Conservation (phyloP, 64 coral and sea anemone species). For the Trachythela sp. region DNA sequence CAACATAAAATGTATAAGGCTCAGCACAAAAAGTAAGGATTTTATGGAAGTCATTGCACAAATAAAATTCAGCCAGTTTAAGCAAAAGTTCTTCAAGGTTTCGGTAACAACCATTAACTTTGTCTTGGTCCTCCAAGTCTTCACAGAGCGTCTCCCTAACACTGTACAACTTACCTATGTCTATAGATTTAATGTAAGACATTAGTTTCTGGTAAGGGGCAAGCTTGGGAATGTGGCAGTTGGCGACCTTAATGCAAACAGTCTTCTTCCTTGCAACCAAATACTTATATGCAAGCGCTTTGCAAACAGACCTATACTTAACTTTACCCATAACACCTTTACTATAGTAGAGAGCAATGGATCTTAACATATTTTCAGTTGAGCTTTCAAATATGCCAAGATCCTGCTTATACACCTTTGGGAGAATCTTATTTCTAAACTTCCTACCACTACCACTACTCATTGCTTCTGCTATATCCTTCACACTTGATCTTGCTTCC, state of each 20-base stretch:
- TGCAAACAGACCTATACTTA: background rate
- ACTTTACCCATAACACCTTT: background rate
- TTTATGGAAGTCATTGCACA: background rate
- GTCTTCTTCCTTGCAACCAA: background rate
- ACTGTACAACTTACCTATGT: too few species aligned
- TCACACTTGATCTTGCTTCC: too few species aligned
- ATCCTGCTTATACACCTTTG: too few species aligned
- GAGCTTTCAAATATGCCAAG: background rate
- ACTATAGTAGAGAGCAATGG: background rate
- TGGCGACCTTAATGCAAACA: background rate
- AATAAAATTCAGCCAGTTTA: background rate
- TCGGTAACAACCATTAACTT: background rate
- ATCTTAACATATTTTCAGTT: background rate
- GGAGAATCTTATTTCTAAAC: too few species aligned
- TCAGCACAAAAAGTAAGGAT: background rate
- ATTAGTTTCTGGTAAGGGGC: background rate
- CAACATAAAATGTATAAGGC: background rate
- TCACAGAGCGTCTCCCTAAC: background rate
- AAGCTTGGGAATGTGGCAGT: background rate
- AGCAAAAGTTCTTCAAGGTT: background rate
- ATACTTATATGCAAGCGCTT: background rate
- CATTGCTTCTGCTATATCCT: too few species aligned
- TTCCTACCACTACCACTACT: too few species aligned
- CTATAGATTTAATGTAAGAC: too few species aligned
- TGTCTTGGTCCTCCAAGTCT: background rate